Conservation (phyloP, 1,140 invertebrate genomes). For the Eciton burchellii region DNA sequence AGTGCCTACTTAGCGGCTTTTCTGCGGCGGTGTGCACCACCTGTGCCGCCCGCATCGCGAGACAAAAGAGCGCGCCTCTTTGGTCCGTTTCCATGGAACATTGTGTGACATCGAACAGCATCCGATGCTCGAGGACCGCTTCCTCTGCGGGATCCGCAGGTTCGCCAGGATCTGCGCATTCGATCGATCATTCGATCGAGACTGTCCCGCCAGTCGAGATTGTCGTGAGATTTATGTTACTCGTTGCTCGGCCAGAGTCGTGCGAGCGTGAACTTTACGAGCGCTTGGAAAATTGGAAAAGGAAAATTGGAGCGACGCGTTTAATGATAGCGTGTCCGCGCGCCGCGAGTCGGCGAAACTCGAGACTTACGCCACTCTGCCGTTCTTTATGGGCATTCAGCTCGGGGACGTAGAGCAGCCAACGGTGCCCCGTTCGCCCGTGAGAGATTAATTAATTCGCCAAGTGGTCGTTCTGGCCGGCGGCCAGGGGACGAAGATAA, state of each 20-base stretch:
- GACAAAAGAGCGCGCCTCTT: slow-evolving; percentile 70
- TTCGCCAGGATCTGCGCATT: not conserved
- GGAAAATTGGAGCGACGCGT: too few species aligned
- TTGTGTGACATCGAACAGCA: slow-evolving; percentile 77
- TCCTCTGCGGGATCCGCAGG: not conserved
- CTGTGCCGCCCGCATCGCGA: slow-evolving; percentile 76
- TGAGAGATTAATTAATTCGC: slow-evolving; percentile 65
- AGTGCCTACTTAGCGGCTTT: slow-evolving; percentile 54
- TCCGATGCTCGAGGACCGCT: slow-evolving; percentile 61
- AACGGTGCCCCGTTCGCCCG: slow-evolving; percentile 2
- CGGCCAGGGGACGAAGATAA: slow-evolving; percentile 76
- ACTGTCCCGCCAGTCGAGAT: not conserved
- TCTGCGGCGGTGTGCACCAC: slow-evolving; percentile 63
- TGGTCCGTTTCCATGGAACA: slow-evolving; percentile 72
- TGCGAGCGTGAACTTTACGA: too few species aligned
- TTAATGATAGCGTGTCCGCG: slow-evolving; percentile 15
- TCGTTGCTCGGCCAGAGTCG: not conserved
- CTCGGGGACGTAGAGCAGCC: slow-evolving; percentile 4
- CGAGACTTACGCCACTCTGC: not conserved
- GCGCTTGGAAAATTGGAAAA: not conserved
- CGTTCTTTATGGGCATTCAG: slow-evolving; percentile 36
- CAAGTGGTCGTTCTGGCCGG: slow-evolving; percentile 59
- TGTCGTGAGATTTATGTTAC: not conserved
- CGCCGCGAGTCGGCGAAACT: slow-evolving; percentile 16
- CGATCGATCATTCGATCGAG: not conserved